Percentiles rank a stretch among this genome's conserved stretches.
phyloP scores from a whole-genome alignment of 1,140 invertebrate genomes.

The Drosophila varians region DNA sequence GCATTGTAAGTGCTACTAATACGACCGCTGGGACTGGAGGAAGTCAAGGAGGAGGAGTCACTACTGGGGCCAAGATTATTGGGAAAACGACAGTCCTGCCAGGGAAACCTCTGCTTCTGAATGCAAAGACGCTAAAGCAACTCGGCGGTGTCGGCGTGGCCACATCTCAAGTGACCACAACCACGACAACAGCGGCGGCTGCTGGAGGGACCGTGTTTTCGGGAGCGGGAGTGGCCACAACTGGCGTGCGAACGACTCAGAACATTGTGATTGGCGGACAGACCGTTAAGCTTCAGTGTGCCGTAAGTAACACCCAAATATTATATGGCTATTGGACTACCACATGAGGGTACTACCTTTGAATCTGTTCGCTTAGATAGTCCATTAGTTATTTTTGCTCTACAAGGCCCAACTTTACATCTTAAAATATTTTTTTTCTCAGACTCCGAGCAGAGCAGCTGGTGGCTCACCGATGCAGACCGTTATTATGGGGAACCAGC shows the following conservation, averaged over 20 bases:
- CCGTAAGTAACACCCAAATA: constrained; percentile 62
- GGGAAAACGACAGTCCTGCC: constrained; percentile 71
- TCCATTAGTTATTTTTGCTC: too few species aligned
- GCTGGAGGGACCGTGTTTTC: constrained; percentile 3
- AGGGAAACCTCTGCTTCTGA: constrained; percentile 85
- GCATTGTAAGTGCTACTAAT: constrained; percentile 66
- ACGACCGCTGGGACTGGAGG: background rate
- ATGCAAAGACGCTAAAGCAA: constrained; percentile 58
- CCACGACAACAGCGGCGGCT: constrained; percentile 14
- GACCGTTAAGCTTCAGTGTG: constrained; percentile 73
- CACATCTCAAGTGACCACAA: constrained; percentile 3
- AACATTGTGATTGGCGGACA: constrained; percentile 82
- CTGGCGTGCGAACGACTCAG: constrained; percentile 46
- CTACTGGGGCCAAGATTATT: constrained; percentile 58
- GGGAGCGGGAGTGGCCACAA: background rate
- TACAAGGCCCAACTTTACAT: too few species aligned
- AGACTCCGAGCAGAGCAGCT: constrained; percentile 43
- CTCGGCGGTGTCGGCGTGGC: constrained; percentile 36
- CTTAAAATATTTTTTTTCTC: background rate
- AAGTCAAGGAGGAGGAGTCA: background rate
- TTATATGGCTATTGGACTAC: too few species aligned
- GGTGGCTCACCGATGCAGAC: constrained; percentile 59
- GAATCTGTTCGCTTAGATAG: too few species aligned
- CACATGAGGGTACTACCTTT: too few species aligned
- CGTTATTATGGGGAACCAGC: constrained; percentile 84